phyloP scores from a whole-genome alignment of 2,888 invertebrate species.

The Luffia ferchaultella region DNA sequence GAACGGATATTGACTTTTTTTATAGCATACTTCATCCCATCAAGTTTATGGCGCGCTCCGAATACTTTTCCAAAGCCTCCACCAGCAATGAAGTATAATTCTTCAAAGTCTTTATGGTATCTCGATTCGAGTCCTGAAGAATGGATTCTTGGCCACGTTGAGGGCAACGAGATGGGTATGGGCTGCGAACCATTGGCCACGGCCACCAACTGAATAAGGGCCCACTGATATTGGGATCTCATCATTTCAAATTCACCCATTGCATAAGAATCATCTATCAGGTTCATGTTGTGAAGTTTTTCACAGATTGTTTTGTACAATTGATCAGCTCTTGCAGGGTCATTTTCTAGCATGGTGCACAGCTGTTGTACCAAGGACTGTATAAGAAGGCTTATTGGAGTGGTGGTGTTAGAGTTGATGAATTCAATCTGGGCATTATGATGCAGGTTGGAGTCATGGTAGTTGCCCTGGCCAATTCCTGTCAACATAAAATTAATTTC shows the following conservation, averaged over 20 bases:
- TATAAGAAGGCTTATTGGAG: slow-evolving; percentile 73
- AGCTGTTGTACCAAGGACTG: slow-evolving; percentile 75
- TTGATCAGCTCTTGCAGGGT: slow-evolving; percentile 61
- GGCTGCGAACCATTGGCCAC: slow-evolving; percentile 62
- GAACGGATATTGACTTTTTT: slow-evolving; percentile 78
- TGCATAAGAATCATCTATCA: slow-evolving; percentile 75
- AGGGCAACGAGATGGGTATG: slow-evolving; percentile 51
- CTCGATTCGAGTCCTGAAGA: slow-evolving; percentile 68
- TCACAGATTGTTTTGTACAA: slow-evolving; percentile 74
- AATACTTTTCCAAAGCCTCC: slow-evolving; percentile 83
- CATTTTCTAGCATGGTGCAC: slow-evolving; percentile 70
- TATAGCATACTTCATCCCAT: slow-evolving; percentile 80
- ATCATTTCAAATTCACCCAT: slow-evolving; percentile 76
- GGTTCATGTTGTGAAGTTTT: slow-evolving; percentile 71
- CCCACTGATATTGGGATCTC: slow-evolving; percentile 72
- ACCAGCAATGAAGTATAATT: slow-evolving; percentile 72
- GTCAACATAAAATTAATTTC: slow-evolving; percentile 19
- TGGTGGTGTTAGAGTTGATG: slow-evolving; percentile 46
- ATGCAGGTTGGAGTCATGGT: slow-evolving; percentile 37
- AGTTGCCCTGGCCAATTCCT: slow-evolving; percentile 37
- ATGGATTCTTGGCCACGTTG: slow-evolving; percentile 57
- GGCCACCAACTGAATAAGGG: slow-evolving; percentile 69
- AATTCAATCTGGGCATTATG: slow-evolving; percentile 43
- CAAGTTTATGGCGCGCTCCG: slow-evolving; percentile 77
- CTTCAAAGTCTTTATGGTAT: slow-evolving; percentile 75